Evolutionary conservation across 2,113 vertebrate species (phyloP).

Genomic region (Hippocampus comes): DNA sequence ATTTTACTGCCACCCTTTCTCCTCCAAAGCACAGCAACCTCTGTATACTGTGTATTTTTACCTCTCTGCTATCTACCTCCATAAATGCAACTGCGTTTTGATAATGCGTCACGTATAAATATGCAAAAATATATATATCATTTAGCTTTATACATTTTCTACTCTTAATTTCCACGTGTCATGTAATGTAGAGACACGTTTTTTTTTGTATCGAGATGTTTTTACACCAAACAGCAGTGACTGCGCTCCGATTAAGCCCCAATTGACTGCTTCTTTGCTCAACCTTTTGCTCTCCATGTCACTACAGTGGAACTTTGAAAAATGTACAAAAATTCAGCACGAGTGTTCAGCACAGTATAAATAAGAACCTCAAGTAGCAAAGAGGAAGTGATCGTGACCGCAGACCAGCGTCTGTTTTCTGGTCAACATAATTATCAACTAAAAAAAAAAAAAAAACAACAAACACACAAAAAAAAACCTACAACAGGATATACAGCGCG

Average conservation of each 20-base stretch:
- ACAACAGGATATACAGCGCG: too few relatives aligned
- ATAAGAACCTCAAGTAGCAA: neutral
- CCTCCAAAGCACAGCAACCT: conserved; percentile 60
- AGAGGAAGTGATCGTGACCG: neutral
- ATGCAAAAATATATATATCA: conserved; percentile 62
- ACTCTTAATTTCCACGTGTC: conserved; percentile 52
- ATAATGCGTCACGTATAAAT: conserved; percentile 66
- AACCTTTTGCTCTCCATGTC: neutral
- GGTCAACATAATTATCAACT: too few relatives aligned
- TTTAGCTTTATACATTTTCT: conserved; percentile 67
- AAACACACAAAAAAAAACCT: too few relatives aligned
- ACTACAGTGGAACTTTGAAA: conserved; percentile 4
- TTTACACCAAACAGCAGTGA: conserved; percentile 23
- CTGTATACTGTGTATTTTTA: conserved; percentile 50
- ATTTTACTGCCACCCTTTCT: conserved; percentile 44
- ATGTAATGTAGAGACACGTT: conserved; percentile 35
- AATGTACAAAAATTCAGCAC: neutral
- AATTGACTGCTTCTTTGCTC: neutral
- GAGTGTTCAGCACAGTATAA: neutral
- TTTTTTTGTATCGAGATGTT: conserved; percentile 33
- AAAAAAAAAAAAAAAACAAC: too few relatives aligned
- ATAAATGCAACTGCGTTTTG: conserved; percentile 57
- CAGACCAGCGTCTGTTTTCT: too few relatives aligned
- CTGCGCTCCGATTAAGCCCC: conserved; percentile 18
- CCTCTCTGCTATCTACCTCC: conserved; percentile 76